Conservation (phyloP, 2,888 invertebrate species). For the Dromius quadrimaculatus region DNA sequence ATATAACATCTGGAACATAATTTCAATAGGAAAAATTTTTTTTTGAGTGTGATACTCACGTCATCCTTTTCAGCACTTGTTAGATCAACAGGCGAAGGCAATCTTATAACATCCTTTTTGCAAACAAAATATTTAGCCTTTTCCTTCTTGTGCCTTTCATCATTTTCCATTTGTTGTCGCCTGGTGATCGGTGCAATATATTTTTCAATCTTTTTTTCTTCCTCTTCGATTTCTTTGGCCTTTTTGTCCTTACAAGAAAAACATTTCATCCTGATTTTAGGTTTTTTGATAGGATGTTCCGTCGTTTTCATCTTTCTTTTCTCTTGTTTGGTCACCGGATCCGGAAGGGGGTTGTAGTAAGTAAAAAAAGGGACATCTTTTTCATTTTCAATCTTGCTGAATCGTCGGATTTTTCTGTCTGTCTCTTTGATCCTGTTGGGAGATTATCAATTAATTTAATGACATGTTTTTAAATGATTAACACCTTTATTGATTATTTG, state of each 20-base stretch:
- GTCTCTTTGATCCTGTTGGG: no score
- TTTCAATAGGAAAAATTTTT: background rate
- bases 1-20: background rate
- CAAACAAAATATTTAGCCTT: conserved; percentile 59
- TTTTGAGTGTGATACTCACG: background rate
- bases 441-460: no score
- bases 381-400: conserved; percentile 37
- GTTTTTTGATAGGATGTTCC: conserved; percentile 2
- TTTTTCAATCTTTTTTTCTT: conserved; percentile 50
- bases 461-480: no score
- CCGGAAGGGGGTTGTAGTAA: conserved; percentile 17
- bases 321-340: conserved; percentile 42
- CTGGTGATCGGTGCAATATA: conserved; percentile 58
- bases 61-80: background rate
- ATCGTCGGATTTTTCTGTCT: conserved; percentile 18
- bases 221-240: conserved; percentile 9
- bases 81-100: conserved; percentile 58
- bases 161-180: conserved; percentile 55
- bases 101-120: conserved; percentile 58
- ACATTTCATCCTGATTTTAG: conserved; percentile 18
- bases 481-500: no score
- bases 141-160: conserved; percentile 57
- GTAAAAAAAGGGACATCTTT: conserved; percentile 13
- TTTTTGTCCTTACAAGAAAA: conserved; percentile 37
- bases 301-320: conserved; percentile 31